Evolutionary conservation across 2,888 invertebrate genomes (phyloP), one percentile per base, ranked within the genome.

Genomic region (Leptinotarsa haldemani): DNA sequence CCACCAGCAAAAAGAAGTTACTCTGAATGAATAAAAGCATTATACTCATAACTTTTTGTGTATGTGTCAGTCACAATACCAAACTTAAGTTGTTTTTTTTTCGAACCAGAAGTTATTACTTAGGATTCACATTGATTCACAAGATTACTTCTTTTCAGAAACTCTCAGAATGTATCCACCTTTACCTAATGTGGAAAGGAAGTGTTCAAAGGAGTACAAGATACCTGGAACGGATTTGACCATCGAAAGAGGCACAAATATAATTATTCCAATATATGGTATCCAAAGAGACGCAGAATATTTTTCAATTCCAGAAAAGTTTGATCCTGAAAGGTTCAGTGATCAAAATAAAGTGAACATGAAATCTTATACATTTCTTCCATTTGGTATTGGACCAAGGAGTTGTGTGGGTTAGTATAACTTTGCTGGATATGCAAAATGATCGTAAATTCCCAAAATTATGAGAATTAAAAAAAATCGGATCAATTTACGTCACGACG

Each of bases 341-440:
- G 65, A 73, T 15, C 77, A 79, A 66, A 78, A 79, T 20, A 75
- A 72, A 53, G 61, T 52, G 0, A 70, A 68, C 20, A 69, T 76
- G 46, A 77, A 78, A 56, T 73, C 73, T 1, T 79, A 67, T 30
- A 70, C 73, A 16, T 77, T 80, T 61, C 52, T 82, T 56, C 80
- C 82, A 4, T 82, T 82, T 61, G 82, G 82, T 2, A 80, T 79
- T 68, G 81, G 82, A n/a, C 82, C 81, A 9, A 78, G 81, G 56
- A 80, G 77, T 71, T 82, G 82, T 63, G 81, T 82, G 64, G 82
- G 82, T 81, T 69, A 69, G 70, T 66, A 22, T n/a, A 3, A 40
- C 40, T 40, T 40, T 7, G 40, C 2, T 2, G 40, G 9, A 40
- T 40, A 40, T 40, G 9, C 40, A 30, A 30, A 9, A 30, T 30